A percentile compares a stretch with the other conserved stretches of the same genome.
These are phyloP conservation scores for Noctua janthe DNA, from an alignment of 2,888 invertebrate species.

Conservation along the genomic window DNA sequence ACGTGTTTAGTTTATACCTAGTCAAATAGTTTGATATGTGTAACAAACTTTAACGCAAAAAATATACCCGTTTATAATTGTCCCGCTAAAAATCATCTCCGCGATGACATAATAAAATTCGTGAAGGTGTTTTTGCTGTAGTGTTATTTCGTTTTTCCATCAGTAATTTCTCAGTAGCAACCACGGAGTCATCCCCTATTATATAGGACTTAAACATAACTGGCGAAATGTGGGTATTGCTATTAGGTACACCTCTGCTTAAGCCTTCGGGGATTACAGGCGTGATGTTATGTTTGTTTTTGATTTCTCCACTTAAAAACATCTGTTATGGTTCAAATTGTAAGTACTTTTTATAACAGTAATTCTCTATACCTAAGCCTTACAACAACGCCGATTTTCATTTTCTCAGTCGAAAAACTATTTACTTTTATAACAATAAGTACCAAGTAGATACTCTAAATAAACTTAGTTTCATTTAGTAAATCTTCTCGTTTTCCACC, in stretches of 20 bases:
- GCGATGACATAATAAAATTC: not conserved
- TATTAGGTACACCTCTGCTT: too few species aligned
- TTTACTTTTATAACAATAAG: not conserved
- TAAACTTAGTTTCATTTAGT: not conserved
- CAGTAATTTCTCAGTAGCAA: too few species aligned
- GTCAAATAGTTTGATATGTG: not conserved
- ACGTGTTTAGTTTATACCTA: not conserved
- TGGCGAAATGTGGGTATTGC: too few species aligned
- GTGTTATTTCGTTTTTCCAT: too few species aligned
- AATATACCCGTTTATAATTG: not conserved
- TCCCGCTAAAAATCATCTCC: not conserved
- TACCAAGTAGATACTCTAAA: not conserved
- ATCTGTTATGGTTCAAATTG: slow-evolving; percentile 13
- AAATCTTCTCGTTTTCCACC: not conserved
- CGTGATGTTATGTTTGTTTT: too few species aligned
- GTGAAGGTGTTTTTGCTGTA: not conserved
- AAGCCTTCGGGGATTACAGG: too few species aligned
- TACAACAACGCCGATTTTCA: not conserved
- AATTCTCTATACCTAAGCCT: slow-evolving; percentile 7
- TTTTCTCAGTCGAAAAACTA: not conserved
- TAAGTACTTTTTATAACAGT: slow-evolving; percentile 9
- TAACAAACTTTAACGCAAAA: not conserved
- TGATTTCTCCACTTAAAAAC: slow-evolving; percentile 2
- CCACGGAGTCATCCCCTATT: too few species aligned
- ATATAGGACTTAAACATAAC: too few species aligned